phyloP scores from a whole-genome alignment of 2,888 invertebrate species.

The Chromoteleia sp. region DNA sequence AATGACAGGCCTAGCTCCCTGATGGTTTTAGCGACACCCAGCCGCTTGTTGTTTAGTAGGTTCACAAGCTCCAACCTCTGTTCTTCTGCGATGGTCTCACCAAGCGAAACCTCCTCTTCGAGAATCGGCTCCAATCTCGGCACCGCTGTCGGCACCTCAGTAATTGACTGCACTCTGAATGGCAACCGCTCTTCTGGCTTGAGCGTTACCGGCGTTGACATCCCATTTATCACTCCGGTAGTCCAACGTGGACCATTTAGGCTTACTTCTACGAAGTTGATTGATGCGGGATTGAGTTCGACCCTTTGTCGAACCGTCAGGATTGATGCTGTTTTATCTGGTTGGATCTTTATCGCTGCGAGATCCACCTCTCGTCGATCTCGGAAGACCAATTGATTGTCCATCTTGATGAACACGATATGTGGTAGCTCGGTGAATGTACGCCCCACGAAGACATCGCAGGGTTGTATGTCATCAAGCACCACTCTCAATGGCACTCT shows the following conservation, averaged over 20 bases:
- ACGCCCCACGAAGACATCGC: background rate
- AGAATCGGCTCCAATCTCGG: too few relatives aligned
- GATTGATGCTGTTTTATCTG: too few relatives aligned
- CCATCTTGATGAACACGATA: conserved; percentile 1
- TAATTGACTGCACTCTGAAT: too few relatives aligned
- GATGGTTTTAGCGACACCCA: background rate
- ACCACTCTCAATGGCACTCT: background rate
- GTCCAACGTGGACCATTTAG: too few relatives aligned
- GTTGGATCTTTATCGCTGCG: too few relatives aligned
- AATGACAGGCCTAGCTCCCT: background rate
- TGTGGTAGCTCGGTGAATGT: conserved; percentile 11
- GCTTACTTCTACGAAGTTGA: too few relatives aligned
- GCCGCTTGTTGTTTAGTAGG: background rate
- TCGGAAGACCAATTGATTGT: conserved; percentile 2
- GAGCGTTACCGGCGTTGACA: too few relatives aligned
- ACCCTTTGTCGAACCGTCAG: background rate
- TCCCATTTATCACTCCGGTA: too few relatives aligned
- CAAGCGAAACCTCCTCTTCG: too few relatives aligned
- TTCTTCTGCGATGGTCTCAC: background rate
- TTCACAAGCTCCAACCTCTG: background rate
- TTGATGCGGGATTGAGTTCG: background rate
- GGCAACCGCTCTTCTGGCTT: too few relatives aligned
- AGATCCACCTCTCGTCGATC: background rate
- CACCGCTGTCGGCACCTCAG: too few relatives aligned
- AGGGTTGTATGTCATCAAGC: background rate